Evolutionary conservation across 2,888 invertebrate species (phyloP).

Genomic region (Apamea crenata): DNA sequence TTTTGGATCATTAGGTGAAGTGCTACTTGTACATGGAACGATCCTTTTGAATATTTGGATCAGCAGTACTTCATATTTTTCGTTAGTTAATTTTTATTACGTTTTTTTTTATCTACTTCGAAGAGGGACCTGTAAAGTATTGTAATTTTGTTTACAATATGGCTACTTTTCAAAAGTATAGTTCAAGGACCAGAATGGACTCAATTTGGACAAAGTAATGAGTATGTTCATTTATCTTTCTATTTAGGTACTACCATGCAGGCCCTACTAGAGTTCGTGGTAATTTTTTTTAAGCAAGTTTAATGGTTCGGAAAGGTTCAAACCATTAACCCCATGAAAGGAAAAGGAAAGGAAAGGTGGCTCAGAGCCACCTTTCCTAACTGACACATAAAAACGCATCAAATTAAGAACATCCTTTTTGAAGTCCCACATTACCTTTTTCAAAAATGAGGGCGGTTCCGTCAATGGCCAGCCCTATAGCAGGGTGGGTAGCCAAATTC

Average conservation of each 20-base stretch:
- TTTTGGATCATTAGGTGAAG: slow-evolving; percentile 23
- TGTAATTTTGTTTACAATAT: background rate
- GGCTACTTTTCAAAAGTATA: background rate
- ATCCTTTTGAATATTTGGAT: slow-evolving; percentile 20
- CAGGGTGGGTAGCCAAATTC: slow-evolving; percentile 51
- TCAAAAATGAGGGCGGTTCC: slow-evolving; percentile 23
- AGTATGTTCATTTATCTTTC: background rate
- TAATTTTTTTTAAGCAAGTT: background rate
- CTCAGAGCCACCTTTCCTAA: slow-evolving; percentile 11
- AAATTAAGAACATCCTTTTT: slow-evolving; percentile 39
- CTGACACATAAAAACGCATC: slow-evolving; percentile 22
- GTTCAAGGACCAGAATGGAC: background rate
- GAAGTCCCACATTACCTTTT: slow-evolving; percentile 23
- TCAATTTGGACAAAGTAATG: background rate
- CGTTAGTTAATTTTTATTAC: background rate
- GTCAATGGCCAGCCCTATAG: slow-evolving; percentile 24
- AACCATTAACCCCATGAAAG: slow-evolving; percentile 27
- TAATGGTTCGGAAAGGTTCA: background rate
- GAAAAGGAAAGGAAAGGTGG: too few species aligned
- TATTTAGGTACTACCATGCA: background rate
- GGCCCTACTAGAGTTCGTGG: background rate
- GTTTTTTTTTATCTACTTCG: background rate
- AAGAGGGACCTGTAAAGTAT: background rate
- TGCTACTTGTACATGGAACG: slow-evolving; percentile 24
- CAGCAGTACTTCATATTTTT: background rate